Evolutionary conservation across 2,797 vertebrate species (phyloP).

Genomic region (Allochrocebus solatus): DNA sequence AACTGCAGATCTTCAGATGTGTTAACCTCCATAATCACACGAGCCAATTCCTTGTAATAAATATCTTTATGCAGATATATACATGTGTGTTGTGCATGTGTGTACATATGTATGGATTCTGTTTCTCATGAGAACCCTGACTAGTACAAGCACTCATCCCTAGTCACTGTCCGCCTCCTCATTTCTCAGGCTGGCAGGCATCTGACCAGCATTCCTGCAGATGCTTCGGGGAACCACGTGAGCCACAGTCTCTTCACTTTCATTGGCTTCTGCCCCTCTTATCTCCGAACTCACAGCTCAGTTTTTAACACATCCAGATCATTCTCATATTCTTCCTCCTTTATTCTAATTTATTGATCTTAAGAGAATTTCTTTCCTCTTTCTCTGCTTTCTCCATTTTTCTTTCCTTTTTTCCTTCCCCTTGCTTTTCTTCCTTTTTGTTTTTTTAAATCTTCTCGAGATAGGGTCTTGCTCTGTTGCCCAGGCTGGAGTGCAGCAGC

Average conservation of each 20-base stretch:
- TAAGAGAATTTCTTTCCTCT: neutral
- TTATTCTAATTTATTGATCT: neutral
- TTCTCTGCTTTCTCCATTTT: neutral
- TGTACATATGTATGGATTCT: too few species aligned
- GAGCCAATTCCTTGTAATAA: neutral
- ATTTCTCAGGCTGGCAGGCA: neutral
- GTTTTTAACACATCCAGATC: neutral
- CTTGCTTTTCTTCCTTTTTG: neutral
- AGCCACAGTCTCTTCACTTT: neutral
- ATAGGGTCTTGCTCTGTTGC: neutral
- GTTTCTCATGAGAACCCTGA: neutral
- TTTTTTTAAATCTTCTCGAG: neutral
- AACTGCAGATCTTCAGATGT: neutral
- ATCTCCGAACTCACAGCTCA: neutral
- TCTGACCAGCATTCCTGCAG: neutral
- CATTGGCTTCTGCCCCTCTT: neutral
- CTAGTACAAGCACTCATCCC: fast-evolving
- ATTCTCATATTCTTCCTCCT: neutral
- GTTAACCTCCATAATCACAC: too few species aligned
- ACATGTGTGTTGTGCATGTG: neutral
- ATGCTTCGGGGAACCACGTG: neutral
- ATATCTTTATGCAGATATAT: neutral
- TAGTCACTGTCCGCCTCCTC: neutral
- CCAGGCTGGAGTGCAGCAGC: neutral
- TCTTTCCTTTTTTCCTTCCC: neutral